Evolutionary conservation across 2,113 vertebrate species (phyloP).

Genomic region (Hippocampus barbouri): DNA sequence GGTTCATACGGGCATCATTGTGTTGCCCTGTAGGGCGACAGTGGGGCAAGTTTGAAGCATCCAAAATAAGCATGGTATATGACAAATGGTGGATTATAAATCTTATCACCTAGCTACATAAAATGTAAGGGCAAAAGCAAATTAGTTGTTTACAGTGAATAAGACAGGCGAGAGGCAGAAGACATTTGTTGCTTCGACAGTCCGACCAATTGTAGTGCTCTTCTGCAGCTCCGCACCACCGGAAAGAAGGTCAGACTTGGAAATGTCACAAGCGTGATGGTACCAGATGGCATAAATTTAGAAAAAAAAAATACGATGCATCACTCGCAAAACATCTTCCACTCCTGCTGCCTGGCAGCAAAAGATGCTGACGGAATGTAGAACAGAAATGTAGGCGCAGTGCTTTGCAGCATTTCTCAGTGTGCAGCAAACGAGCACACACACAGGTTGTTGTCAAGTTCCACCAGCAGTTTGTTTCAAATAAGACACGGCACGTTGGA

Average conservation of each 20-base stretch:
- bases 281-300: slow-evolving; percentile 77
- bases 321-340: slow-evolving; percentile 22
- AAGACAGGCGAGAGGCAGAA: slow-evolving; percentile 17
- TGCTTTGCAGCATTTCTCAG: slow-evolving; percentile 22
- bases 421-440: slow-evolving; percentile 13
- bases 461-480: too few relatives aligned
- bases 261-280: slow-evolving; percentile 77
- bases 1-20: slow-evolving; percentile 97
- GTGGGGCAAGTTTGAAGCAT: neutral
- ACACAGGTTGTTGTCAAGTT: neutral
- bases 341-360: slow-evolving; percentile 27
- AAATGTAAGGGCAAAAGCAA: neutral
- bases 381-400: slow-evolving; percentile 38
- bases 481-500: too few relatives aligned
- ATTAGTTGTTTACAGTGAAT: slow-evolving; percentile 5
- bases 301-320: slow-evolving; percentile 33
- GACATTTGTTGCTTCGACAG: slow-evolving; percentile 41
- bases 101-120: neutral
- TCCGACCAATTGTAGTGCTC: slow-evolving; percentile 8
- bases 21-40: slow-evolving; percentile 83
- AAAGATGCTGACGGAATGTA: slow-evolving; percentile 19
- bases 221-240: slow-evolving; percentile 34
- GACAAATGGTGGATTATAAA: neutral
- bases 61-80: neutral
- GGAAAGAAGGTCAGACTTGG: slow-evolving; percentile 76